phyloP scores from a whole-genome alignment of 92 coral and sea anemone genomes.

The Umimayanthus chanpuru region DNA sequence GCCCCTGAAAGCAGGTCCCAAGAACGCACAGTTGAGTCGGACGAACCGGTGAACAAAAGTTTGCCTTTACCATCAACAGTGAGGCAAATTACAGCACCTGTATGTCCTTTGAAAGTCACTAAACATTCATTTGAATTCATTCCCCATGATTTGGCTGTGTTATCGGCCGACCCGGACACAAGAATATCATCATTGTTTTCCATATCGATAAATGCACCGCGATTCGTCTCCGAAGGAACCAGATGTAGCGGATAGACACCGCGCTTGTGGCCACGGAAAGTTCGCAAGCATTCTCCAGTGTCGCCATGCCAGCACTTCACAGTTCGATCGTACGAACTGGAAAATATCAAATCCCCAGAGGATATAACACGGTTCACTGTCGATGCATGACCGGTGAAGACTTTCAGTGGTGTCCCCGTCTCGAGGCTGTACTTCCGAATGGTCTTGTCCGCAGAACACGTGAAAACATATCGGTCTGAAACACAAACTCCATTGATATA shows the following conservation, averaged over 20 bases:
- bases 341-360: conserved; percentile 86
- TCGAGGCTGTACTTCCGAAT: conserved; percentile 92
- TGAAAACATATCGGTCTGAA: conserved; percentile 83
- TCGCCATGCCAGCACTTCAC: conserved; percentile 92
- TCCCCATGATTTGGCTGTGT: conserved; percentile 96
- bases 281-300: conserved; percentile 82
- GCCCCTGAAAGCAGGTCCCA: conserved; percentile 94
- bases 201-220: conserved; percentile 83
- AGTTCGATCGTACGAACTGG: conserved; percentile 94
- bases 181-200: conserved; percentile 90
- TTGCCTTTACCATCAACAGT: conserved; percentile 93
- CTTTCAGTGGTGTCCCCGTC: conserved; percentile 67
- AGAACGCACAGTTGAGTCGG: conserved; percentile 82
- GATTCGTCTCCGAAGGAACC: conserved; percentile 84
- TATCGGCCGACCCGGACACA: conserved; percentile 89
- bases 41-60: conserved; percentile 88
- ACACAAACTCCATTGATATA: conserved; percentile 84
- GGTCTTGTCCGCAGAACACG: conserved; percentile 89
- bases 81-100: conserved; percentile 79
- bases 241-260: conserved; percentile 78
- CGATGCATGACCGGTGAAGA: conserved; percentile 77
- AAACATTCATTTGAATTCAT: conserved; percentile 92
- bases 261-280: conserved; percentile 84
- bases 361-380: conserved; percentile 80
- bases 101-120: conserved; percentile 85